phyloP scores from a whole-genome alignment of 2,113 vertebrate genomes.

The Tichodroma muraria region DNA sequence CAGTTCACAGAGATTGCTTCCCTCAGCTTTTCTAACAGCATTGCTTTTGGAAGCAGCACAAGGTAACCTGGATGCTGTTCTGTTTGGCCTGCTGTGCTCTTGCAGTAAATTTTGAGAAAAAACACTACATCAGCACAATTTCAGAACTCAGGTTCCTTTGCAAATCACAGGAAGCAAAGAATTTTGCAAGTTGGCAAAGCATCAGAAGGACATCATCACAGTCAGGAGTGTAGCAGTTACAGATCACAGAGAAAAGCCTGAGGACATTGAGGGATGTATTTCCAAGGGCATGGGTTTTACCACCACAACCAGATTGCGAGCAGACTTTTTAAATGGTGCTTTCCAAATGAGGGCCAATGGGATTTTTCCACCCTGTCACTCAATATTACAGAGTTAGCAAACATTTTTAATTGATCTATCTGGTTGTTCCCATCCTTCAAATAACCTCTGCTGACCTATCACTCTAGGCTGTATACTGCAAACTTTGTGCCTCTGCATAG shows the following conservation, averaged over 20 bases:
- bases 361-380: background rate
- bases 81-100: background rate
- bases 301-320: background rate
- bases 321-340: background rate
- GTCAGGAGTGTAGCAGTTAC: background rate
- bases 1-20: background rate
- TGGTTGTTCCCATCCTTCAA: background rate
- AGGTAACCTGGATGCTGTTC: conserved; percentile 28
- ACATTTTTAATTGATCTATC: conserved; percentile 8
- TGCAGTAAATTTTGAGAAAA: conserved; percentile 8
- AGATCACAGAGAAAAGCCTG: background rate
- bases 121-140: background rate
- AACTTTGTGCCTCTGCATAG: background rate
- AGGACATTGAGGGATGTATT: background rate
- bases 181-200: background rate
- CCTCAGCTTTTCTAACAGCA: background rate
- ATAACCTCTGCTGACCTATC: background rate
- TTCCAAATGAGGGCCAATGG: background rate
- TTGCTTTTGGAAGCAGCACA: conserved; percentile 27
- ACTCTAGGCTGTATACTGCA: background rate
- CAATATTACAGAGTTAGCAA: background rate
- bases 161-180: background rate
- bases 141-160: background rate
- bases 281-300: background rate
- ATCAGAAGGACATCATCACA: background rate